Evolutionary conservation across 2,797 vertebrate genomes (phyloP), one percentile per base, ranked within the genome.

Genomic region (Semotilus atromaculatus): DNA sequence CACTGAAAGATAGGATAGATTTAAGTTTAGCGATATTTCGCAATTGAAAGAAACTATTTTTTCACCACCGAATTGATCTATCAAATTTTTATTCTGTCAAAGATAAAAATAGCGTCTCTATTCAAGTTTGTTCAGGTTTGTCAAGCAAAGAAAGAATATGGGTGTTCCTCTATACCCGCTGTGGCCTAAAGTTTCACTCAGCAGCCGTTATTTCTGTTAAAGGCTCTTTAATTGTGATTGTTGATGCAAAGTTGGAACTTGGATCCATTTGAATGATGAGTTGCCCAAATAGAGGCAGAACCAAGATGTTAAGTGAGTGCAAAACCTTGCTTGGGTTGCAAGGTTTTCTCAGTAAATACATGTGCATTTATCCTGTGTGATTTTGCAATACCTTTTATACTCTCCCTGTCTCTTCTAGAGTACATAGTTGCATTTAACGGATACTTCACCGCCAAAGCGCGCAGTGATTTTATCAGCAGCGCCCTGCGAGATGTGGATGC

Each of bases 391-490:
- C 10, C 23, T 21, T 58, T 3, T 29, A 16, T 74, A 77, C 21
- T 64, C 14, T 73, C 58, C 60, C 18, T 23, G 18, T 70, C 43
- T 72, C 19, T 36, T 45, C 19, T 93, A 99, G 98, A 99, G 90
- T 99, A 99, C 92, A 99, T 99, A 10, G 96, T 99, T 86, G 96
- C 94, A 40, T 99, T 99, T 91, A 98, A 97, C 19, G 98, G 98
- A 80, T 99, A 99, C 93, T 99, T 99, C 93, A 97, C 98, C 4
- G 97, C 97, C 85, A 97, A 97, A 93, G 98, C 98, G 60, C 96
- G 98, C 90, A 95, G 95, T 91, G 96, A 97, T 58, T 99, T 99
- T 92, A 98, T 99, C 93, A 97, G 95, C 88, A 97, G 97, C 29
- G 98, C 98, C 6, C 91, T 99, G 89, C 94, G 95, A 88, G 97